Percentiles rank a stretch among this genome's conserved stretches.
phyloP scores from a whole-genome alignment of 2,113 vertebrate genomes.

The Diadophis punctatus region DNA sequence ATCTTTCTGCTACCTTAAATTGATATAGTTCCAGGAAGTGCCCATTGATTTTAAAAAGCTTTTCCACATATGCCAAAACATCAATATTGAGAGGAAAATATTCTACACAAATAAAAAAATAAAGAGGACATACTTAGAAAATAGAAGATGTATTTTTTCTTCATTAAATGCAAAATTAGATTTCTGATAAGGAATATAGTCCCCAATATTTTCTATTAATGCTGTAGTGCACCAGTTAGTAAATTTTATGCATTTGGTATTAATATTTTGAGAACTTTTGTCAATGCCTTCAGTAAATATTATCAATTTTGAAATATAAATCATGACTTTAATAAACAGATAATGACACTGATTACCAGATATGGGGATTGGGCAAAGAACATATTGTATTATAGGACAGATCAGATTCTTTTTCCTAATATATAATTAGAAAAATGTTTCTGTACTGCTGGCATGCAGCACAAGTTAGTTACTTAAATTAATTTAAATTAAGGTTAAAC shows the following conservation, averaged over 20 bases:
- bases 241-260: not conserved
- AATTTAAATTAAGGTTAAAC: not conserved
- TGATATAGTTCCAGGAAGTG: constrained; percentile 22
- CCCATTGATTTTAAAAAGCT: not conserved
- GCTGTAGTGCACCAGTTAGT: not conserved
- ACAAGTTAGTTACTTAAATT: not conserved
- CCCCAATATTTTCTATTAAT: not conserved
- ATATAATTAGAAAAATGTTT: not conserved
- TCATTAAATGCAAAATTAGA: constrained; percentile 3
- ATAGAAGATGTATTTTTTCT: constrained; percentile 8
- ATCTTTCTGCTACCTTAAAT: constrained; percentile 31
- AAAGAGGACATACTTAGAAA: constrained; percentile 34
- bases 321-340: not conserved
- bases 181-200: not conserved
- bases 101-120: constrained; percentile 36
- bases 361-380: not conserved
- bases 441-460: not conserved
- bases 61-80: not conserved
- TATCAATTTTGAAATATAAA: not conserved
- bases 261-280: constrained; percentile 13
- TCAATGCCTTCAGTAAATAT: not conserved
- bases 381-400: not conserved
- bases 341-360: not conserved
- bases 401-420: not conserved
- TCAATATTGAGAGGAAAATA: constrained; percentile 28